Evolutionary conservation across 2,797 vertebrate species (phyloP), one percentile per base, ranked within the genome.

Genomic region (Scyliorhinus canicula): DNA sequence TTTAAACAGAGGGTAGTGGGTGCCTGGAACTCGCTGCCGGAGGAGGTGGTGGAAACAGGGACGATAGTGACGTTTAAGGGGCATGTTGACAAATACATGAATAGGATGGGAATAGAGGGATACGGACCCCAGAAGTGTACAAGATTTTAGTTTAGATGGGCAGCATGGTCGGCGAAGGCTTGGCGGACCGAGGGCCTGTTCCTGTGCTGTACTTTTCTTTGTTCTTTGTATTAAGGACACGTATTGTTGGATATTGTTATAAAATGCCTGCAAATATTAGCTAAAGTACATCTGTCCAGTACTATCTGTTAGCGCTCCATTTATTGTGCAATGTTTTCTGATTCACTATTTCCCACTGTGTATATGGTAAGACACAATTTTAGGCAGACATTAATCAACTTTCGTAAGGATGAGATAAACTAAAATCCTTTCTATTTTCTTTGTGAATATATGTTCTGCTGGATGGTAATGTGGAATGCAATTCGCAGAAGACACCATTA

Each of bases 201-300:
- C n/a, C n/a, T n/a, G n/a, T n/a, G n/a, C n/a, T n/a, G n/a, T n/a
- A n/a, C n/a, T n/a, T n/a, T n/a, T n/a, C n/a, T n/a, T n/a, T n/a
- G n/a, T n/a, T n/a, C n/a, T n/a, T n/a, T n/a, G n/a, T n/a, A 60
- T 90, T 57, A 57, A 90, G 7, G n/a, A 91, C 88, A 91, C 55
- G n/a, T 90, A 8, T 24, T 60, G 63, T 60, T 9, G n/a, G 19
- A 57, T 40, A 40, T 21, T 16, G 14, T 90, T 63, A 26, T 40
- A 63, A 91, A 40, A 8, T 91, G 55, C 26, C 21, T 90, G 31
- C 88, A 60, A 91, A 63, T 6, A 8, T 91, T 91, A 91, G 63
- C 55, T 40, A n/a, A n/a, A 88, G 11, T 60, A 60, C 31, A 63
- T 31, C 11, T 86, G 31, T 57, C 57, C 35, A 40, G 4, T n/a